Conservation (phyloP, 2,113 vertebrate species). For the Drymodes brunneopygia region DNA sequence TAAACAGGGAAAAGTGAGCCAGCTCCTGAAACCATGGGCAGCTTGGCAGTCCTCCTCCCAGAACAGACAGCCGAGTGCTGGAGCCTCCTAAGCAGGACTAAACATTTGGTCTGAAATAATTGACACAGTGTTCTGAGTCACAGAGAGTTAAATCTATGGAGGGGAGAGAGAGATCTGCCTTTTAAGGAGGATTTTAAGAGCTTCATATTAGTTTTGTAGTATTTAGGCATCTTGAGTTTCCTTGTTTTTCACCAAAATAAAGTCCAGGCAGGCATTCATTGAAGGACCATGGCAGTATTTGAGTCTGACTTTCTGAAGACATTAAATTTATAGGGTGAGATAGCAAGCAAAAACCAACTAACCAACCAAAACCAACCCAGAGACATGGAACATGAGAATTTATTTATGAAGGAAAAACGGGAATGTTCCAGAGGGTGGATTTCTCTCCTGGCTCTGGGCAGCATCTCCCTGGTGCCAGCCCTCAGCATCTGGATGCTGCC, state of each 20-base stretch:
- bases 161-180: not conserved
- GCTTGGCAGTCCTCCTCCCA: not conserved
- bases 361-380: not conserved
- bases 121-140: not conserved
- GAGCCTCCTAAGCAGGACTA: not conserved
- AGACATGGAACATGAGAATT: not conserved
- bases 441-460: not conserved
- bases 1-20: not conserved
- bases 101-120: not conserved
- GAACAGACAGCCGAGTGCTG: accelerated
- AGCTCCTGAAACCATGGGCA: not conserved
- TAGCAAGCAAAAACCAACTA: not conserved
- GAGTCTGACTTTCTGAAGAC: not conserved
- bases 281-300: not conserved
- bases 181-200: not conserved
- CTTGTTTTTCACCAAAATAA: not conserved
- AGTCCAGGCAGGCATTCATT: not conserved
- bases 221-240: not conserved
- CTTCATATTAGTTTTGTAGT: not conserved
- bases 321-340: not conserved
- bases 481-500: not conserved
- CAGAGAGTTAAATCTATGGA: not conserved
- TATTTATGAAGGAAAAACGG: not conserved
- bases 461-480: not conserved
- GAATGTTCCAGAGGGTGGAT: not conserved